phyloP scores from a whole-genome alignment of 2,797 vertebrate species.

The Bucorvus abyssinicus region DNA sequence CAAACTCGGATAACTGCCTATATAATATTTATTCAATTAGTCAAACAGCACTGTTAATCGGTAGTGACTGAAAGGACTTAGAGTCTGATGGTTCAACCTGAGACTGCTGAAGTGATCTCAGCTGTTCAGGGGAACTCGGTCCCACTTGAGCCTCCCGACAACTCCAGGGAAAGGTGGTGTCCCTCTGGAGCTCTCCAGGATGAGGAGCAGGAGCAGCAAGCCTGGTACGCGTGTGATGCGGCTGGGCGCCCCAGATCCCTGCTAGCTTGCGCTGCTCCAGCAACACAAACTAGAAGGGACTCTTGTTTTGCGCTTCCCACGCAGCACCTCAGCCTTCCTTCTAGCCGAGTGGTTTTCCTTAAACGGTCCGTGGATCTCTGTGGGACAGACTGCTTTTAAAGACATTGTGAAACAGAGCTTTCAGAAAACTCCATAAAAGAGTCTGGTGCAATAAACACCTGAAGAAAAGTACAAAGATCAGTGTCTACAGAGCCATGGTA shows the following conservation, averaged over 20 bases:
- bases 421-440: too few relatives aligned
- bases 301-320: neutral
- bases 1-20: neutral
- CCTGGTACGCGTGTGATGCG: fast-evolving
- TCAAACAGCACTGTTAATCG: neutral
- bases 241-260: neutral
- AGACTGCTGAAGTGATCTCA: neutral
- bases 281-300: neutral
- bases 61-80: neutral
- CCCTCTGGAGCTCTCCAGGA: neutral
- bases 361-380: neutral
- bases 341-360: neutral
- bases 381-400: neutral
- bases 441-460: too few relatives aligned
- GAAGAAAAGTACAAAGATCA: too few relatives aligned
- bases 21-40: neutral
- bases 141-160: neutral
- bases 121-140: neutral
- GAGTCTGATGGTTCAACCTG: neutral
- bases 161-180: neutral
- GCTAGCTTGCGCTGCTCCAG: neutral
- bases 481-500: too few relatives aligned
- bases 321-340: neutral
- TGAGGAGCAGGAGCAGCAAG: neutral
- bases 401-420: too few relatives aligned